Percentiles rank a stretch among this genome's conserved stretches.
Conservation (phyloP, 2,888 invertebrate genomes). For the Himalopsyche kuldschensis region DNA sequence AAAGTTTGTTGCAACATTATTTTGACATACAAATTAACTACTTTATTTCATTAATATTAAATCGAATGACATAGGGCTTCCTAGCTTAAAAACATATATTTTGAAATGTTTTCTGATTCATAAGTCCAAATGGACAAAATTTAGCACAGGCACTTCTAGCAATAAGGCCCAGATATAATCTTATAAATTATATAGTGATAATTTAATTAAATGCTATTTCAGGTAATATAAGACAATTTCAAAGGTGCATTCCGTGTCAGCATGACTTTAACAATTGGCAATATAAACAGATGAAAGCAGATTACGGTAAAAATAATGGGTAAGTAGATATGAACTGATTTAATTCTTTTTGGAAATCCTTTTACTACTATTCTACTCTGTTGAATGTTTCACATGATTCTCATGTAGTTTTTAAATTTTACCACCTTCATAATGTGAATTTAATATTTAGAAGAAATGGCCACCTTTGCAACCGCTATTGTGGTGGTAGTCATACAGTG, state of each 20-base stretch:
- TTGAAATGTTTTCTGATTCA: too few species aligned
- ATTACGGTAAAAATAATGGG: neutral
- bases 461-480: conserved; percentile 71
- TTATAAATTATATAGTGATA: too few species aligned
- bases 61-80: too few species aligned
- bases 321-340: neutral
- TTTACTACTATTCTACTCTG: neutral
- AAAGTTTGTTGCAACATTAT: too few species aligned
- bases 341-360: neutral
- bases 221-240: conserved; percentile 55
- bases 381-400: neutral
- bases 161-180: too few species aligned
- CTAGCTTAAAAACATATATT: too few species aligned
- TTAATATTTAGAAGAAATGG: conserved; percentile 40
- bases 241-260: conserved; percentile 45
- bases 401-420: neutral
- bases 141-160: neutral
- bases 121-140: too few species aligned
- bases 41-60: too few species aligned
- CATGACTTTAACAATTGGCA: conserved; percentile 55
- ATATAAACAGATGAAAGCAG: conserved; percentile 48
- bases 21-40: too few species aligned
- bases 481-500: conserved; percentile 76
- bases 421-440: neutral
- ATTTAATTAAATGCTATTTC: neutral